phyloP scores from a whole-genome alignment of 2,888 invertebrate species.

The Carabus problematicus region DNA sequence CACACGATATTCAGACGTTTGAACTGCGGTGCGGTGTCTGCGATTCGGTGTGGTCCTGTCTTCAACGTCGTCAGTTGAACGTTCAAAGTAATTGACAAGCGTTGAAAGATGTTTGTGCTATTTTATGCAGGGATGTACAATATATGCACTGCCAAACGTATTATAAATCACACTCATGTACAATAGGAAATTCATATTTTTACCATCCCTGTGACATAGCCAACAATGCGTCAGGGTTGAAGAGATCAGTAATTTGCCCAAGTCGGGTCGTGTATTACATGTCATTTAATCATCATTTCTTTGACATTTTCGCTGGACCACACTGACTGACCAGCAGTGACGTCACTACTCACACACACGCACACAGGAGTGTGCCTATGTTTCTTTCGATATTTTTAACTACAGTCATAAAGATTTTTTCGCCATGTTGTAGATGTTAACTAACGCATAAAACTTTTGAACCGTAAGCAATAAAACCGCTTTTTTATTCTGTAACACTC shows the following conservation, averaged over 20 bases:
- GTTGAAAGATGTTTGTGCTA: constrained; percentile 11
- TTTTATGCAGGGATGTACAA: constrained; percentile 1
- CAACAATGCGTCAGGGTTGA: background rate
- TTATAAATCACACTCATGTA: too few relatives aligned
- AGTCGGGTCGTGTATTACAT: background rate
- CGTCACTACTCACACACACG: constrained; percentile 13
- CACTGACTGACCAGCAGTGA: constrained; percentile 7
- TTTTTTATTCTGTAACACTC: too few relatives aligned
- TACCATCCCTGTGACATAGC: background rate
- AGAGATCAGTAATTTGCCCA: background rate
- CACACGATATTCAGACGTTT: background rate
- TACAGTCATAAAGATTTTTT: constrained; percentile 10
- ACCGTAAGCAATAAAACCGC: background rate
- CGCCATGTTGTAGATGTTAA: background rate
- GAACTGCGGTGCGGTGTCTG: background rate
- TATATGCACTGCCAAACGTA: background rate
- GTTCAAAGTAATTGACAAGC: constrained; percentile 18
- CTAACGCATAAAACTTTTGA: background rate
- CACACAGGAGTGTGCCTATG: background rate
- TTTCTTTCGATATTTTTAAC: constrained; percentile 18
- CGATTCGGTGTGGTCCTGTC: constrained; percentile 19
- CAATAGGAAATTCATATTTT: background rate
- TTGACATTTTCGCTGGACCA: constrained; percentile 11
- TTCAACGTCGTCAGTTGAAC: too few relatives aligned
- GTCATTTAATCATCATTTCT: constrained; percentile 7